phyloP scores from a whole-genome alignment of 2,797 vertebrate genomes.

The Botia kubotai region DNA sequence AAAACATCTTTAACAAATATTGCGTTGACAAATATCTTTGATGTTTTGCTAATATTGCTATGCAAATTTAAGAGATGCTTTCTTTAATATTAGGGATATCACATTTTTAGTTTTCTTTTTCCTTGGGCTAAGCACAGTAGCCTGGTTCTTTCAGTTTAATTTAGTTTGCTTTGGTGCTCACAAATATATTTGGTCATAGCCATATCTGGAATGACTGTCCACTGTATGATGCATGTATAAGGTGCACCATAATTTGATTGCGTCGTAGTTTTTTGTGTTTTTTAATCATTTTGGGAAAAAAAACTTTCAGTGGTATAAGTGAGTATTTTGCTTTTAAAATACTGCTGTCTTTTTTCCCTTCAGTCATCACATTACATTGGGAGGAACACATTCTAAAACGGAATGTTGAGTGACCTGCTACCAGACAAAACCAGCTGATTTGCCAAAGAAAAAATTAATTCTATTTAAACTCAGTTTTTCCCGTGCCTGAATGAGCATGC shows the following conservation, averaged over 20 bases:
- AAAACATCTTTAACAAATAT: neutral
- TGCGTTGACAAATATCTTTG: neutral
- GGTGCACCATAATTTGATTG: neutral
- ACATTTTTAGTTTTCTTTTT: neutral
- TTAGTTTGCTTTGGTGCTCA: constrained; percentile 18
- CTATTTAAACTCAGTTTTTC: constrained; percentile 51
- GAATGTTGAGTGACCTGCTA: constrained; percentile 35
- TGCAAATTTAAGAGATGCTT: neutral
- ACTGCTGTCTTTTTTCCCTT: neutral
- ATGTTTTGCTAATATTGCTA: neutral
- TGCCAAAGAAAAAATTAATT: constrained; percentile 23
- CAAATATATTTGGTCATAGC: neutral
- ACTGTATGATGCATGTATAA: constrained; percentile 1
- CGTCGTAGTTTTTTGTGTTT: neutral
- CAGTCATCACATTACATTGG: constrained; percentile 23
- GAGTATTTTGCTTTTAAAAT: constrained; percentile 9
- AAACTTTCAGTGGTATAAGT: neutral
- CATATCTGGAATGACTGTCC: neutral
- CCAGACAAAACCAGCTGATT: constrained; percentile 54
- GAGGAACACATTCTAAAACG: constrained; percentile 42
- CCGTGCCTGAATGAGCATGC: constrained; percentile 84
- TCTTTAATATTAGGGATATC: neutral
- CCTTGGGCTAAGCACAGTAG: neutral
- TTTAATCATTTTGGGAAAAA: neutral
- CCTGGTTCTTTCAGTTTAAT: neutral